phyloP scores from a whole-genome alignment of 1,140 invertebrate species.

The Drosophila sulfurigaster region DNA sequence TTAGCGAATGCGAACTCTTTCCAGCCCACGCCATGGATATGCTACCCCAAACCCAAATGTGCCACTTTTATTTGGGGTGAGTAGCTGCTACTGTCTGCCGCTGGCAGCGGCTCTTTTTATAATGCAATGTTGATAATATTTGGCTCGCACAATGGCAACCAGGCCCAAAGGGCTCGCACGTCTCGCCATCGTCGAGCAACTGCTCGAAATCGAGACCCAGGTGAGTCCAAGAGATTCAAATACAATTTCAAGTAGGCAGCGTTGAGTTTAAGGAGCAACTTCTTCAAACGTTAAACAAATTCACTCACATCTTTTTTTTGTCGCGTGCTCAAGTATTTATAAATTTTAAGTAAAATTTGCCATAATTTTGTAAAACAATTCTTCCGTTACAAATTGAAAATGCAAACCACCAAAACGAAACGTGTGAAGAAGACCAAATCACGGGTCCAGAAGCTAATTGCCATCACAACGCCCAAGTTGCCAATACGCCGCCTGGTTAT shows the following conservation, averaged over 20 bases:
- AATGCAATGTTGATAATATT: slow-evolving; percentile 62
- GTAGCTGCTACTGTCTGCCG: not conserved
- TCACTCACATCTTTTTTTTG: slow-evolving; percentile 2
- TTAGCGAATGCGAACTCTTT: slow-evolving; percentile 70
- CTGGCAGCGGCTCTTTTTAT: slow-evolving; percentile 20
- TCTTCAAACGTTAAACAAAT: not conserved
- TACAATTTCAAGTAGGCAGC: slow-evolving; percentile 3
- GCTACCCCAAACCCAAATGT: slow-evolving; percentile 13
- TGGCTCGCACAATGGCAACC: slow-evolving; percentile 68
- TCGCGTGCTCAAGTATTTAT: slow-evolving; percentile 5
- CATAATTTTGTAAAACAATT: not conserved
- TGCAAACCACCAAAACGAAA: slow-evolving; percentile 56
- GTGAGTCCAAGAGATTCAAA: slow-evolving; percentile 38
- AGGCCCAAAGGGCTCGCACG: slow-evolving; percentile 67
- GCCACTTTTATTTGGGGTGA: slow-evolving; percentile 14
- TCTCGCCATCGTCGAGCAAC: slow-evolving; percentile 66
- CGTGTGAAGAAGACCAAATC: slow-evolving; percentile 47
- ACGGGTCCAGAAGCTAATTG: not conserved
- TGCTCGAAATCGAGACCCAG: slow-evolving; percentile 64
- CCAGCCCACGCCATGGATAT: slow-evolving; percentile 8
- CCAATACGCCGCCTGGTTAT: slow-evolving; percentile 47
- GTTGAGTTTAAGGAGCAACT: not conserved
- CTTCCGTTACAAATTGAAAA: slow-evolving; percentile 21
- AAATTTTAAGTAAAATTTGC: slow-evolving; percentile 29
- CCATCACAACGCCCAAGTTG: slow-evolving; percentile 4